A percentile compares a stretch with the other conserved stretches of the same genome.
Evolutionary conservation across 2,113 vertebrate genomes (phyloP).

Genomic region (Cryptomyrus ogoouensis): DNA sequence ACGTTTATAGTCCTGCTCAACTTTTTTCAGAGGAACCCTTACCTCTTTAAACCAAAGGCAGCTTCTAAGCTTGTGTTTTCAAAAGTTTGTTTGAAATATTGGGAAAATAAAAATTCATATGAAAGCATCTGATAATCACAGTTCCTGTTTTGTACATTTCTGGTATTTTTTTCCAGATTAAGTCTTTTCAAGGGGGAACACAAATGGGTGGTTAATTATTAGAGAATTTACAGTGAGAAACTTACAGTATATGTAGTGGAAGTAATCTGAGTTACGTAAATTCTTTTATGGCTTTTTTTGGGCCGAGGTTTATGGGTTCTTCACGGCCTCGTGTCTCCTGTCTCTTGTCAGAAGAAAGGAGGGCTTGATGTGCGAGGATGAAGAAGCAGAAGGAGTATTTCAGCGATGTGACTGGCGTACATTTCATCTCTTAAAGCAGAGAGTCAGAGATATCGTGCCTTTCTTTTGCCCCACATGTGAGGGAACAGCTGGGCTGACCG

Average conservation of each 20-base stretch:
- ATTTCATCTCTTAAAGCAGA: slow-evolving; percentile 23
- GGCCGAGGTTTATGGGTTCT: background rate
- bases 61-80: background rate
- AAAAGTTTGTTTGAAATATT: background rate
- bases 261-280: background rate
- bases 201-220: background rate
- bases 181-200: background rate
- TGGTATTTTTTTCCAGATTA: background rate
- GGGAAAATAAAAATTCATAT: background rate
- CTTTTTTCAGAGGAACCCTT: background rate
- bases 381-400: slow-evolving; percentile 20
- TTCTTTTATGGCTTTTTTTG: background rate
- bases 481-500: slow-evolving; percentile 24
- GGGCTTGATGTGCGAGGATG: slow-evolving; percentile 16
- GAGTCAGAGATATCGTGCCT: slow-evolving; percentile 27
- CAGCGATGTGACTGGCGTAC: slow-evolving; percentile 21
- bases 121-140: background rate
- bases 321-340: background rate
- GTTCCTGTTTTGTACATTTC: background rate
- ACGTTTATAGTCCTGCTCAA: background rate
- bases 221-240: background rate
- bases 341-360: slow-evolving; percentile 39
- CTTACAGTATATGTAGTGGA: background rate
- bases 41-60: slow-evolving; percentile 1
- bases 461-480: background rate